A percentile compares a stretch with the other conserved stretches of the same genome.
phyloP scores from a whole-genome alignment of 2,113 vertebrate species.

The Nothoprocta pentlandii region DNA sequence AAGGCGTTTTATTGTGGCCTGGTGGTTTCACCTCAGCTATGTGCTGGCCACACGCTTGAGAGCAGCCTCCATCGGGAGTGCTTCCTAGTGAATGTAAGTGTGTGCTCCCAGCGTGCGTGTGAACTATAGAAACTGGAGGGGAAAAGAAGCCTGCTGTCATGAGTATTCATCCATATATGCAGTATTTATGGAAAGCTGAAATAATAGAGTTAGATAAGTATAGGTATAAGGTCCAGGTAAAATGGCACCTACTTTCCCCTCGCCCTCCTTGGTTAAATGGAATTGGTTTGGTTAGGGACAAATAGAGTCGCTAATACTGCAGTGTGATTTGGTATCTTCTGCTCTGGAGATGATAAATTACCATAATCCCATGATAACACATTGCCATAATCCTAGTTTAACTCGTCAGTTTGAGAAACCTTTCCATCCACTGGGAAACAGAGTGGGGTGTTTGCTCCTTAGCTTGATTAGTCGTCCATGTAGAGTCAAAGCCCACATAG shows the following conservation, averaged over 20 bases:
- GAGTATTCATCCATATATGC: not conserved
- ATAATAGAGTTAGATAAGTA: not conserved
- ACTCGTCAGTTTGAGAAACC: not conserved
- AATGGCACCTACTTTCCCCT: not conserved
- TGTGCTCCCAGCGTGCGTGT: not conserved
- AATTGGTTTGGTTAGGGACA: slow-evolving; percentile 16
- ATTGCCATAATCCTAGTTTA: not conserved
- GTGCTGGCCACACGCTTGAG: slow-evolving; percentile 31
- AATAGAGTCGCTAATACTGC: not conserved
- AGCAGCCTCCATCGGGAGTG: slow-evolving; percentile 9
- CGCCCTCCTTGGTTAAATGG: not conserved
- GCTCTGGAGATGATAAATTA: not conserved
- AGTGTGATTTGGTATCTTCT: not conserved
- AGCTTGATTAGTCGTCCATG: not conserved
- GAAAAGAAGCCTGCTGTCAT: not conserved
- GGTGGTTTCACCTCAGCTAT: slow-evolving; percentile 57
- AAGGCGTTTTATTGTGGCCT: slow-evolving; percentile 45
- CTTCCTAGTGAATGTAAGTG: slow-evolving; percentile 62
- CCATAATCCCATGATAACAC: not conserved
- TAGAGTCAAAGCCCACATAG: not conserved
- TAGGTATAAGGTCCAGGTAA: not conserved
- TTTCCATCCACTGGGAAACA: not conserved
- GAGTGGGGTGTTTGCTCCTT: not conserved
- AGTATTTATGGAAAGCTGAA: not conserved
- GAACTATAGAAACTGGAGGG: not conserved